Percentiles rank a stretch among this genome's conserved stretches.
Evolutionary conservation across 2,113 vertebrate genomes (phyloP).

Genomic region (Actenoides hombroni): DNA sequence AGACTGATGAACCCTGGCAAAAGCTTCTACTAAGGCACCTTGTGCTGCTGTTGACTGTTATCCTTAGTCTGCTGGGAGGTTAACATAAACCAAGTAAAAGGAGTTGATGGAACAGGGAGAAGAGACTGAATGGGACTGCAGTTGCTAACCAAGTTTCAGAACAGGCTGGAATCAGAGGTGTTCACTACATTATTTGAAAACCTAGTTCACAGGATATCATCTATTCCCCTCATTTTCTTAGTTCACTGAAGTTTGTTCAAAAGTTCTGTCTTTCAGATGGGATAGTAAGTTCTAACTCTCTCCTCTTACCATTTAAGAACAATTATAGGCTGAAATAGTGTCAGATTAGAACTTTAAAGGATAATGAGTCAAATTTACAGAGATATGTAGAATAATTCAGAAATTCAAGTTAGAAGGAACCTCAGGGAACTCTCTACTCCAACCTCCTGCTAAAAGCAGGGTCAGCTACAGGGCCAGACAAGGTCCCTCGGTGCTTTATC

Average conservation of each 20-base stretch:
- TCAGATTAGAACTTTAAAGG: background rate
- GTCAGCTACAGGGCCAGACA: background rate
- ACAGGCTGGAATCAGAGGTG: background rate
- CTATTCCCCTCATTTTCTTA: background rate
- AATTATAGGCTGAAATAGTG: background rate
- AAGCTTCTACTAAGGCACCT: background rate
- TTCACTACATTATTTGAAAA: background rate
- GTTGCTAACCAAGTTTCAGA: background rate
- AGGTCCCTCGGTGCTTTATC: background rate
- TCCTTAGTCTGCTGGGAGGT: background rate
- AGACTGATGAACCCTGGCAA: background rate
- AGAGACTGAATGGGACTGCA: background rate
- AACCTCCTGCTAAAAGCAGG: background rate
- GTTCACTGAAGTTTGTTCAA: background rate
- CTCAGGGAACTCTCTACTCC: background rate
- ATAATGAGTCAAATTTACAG: background rate
- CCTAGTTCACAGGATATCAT: background rate
- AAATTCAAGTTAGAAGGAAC: background rate
- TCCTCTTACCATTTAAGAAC: background rate
- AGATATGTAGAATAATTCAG: background rate
- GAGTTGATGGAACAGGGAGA: background rate
- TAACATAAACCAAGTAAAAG: background rate
- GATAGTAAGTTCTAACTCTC: background rate
- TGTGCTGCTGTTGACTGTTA: background rate
- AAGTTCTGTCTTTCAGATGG: background rate